A percentile compares a stretch with the other conserved stretches of the same genome.
These are phyloP conservation scores for Mythimna pallens DNA, from an alignment of 2,888 invertebrate species.

Conservation along the genomic window DNA sequence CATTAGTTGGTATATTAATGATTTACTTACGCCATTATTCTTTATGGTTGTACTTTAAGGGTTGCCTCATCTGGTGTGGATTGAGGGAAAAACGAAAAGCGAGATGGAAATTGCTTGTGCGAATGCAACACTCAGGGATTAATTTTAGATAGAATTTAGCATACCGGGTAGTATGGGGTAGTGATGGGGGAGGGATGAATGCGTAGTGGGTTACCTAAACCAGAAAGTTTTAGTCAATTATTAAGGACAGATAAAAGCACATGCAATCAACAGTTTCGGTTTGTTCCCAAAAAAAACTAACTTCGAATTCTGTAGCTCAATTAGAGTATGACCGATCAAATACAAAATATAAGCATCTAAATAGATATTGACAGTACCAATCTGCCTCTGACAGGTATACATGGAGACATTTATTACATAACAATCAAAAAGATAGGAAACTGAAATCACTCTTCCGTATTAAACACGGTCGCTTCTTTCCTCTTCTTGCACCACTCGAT, in stretches of 20 bases:
- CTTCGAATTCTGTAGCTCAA: neutral
- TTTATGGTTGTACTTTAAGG: conserved; percentile 65
- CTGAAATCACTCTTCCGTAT: conserved; percentile 12
- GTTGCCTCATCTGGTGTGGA: conserved; percentile 69
- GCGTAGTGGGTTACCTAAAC: neutral
- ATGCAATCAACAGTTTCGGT: neutral
- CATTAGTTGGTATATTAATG: conserved; percentile 69
- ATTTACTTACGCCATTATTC: conserved; percentile 76
- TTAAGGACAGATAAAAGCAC: neutral
- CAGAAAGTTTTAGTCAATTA: neutral
- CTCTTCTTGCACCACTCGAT: conserved; percentile 56
- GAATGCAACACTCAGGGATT: neutral
- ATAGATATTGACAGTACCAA: neutral
- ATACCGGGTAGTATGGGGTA: neutral
- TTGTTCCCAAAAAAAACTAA: neutral
- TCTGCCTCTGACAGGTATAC: neutral
- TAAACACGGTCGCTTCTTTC: conserved; percentile 10
- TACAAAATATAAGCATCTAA: neutral
- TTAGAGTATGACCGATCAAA: neutral
- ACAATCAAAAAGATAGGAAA: conserved; percentile 17
- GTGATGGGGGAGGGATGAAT: no score
- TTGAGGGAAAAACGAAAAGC: conserved; percentile 28
- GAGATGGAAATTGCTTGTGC: conserved; percentile 3
- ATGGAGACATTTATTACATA: conserved; percentile 18
- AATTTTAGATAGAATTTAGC: neutral